These are phyloP conservation scores for Anagyrus pseudococci DNA, from an alignment of 2,888 invertebrate genomes.

Conservation along the genomic window DNA sequence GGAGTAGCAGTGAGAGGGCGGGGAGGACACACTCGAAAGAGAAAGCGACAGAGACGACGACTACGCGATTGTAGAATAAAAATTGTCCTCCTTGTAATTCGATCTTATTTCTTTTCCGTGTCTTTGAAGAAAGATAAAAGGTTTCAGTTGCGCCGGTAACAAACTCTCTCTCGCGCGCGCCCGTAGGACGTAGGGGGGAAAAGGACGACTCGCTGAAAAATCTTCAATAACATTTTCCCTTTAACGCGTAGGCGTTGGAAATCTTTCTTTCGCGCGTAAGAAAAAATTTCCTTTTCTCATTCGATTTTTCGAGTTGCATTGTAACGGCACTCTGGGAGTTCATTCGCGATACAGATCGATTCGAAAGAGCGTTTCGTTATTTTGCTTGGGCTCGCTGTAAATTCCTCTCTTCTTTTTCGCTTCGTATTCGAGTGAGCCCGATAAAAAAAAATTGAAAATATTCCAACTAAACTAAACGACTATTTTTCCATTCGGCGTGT, in stretches of 20 bases:
- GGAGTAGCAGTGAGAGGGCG: neutral
- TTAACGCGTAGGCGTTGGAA: neutral
- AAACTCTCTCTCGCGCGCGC: neutral
- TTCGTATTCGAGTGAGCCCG: too few relatives aligned
- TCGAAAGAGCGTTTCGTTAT: too few relatives aligned
- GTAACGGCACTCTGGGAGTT: neutral
- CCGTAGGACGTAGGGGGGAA: neutral
- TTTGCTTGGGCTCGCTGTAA: too few relatives aligned
- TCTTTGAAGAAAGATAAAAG: conserved; percentile 28
- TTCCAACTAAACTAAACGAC: too few relatives aligned
- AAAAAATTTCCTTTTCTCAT: neutral
- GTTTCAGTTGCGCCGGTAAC: conserved; percentile 20
- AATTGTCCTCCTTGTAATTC: conserved; percentile 22
- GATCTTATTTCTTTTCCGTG: conserved; percentile 17
- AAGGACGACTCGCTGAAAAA: too few relatives aligned
- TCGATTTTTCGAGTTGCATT: neutral
- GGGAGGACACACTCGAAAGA: neutral
- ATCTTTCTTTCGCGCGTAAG: neutral
- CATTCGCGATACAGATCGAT: neutral
- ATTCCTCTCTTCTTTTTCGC: too few relatives aligned
- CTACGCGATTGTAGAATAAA: conserved; percentile 15
- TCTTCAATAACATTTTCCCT: conserved; percentile 23
- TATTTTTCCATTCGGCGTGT: too few relatives aligned
- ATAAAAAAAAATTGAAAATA: too few relatives aligned
- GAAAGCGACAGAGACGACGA: neutral